Base-by-base conservation (phyloP, 2,888 invertebrate genomes). In the Plagodis pulveraria region DNA sequence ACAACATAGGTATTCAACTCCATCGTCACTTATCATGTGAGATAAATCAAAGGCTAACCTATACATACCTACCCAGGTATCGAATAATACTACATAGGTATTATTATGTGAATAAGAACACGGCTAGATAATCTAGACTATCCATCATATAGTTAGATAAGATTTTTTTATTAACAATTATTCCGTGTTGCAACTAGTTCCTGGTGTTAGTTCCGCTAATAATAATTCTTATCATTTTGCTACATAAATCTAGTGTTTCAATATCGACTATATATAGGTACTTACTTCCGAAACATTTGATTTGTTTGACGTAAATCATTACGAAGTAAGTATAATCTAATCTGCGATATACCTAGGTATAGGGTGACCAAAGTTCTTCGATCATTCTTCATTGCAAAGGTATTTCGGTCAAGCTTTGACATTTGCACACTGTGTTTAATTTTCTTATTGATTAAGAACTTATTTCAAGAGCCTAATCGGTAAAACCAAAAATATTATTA, bases 131-230 rank as follows among this genome's bases (percentile, higher is more conserved):
- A 55, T 47, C 40, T 51, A 50, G 11, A 51, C 50, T 50, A 61
- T 62, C 50, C 35, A 45, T 53, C 55, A 54, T 50, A 40, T 12
- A 45, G 41, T 50, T 53, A 59, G 50, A 59, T 56, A 56, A 41
- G 52, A 49, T 12, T 45, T 56, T 56, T 49, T 56, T 50, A 50
- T 56, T 50, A 38, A 49, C 54, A 56, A 60, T 65, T 43, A 62
- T 78, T 76, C 76, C 76, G 67, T 55, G 54, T 65, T 56, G 56
- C 58, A 7, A 44, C 58, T 59, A 52, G 67, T 79, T 78, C 77
- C 80, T 74, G 64, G 64, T 69, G 63, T 68, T 49, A 76, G 67
- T 77, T 79, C 80, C 78, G 76, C 61, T 62, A 58, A 63, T 56
- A 48, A 54, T 47, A 54, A 53, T 55, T 66, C 61, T 58, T 59